Evolutionary conservation across 2,797 vertebrate genomes (phyloP).

Genomic region (Acestrorhynchus altus): DNA sequence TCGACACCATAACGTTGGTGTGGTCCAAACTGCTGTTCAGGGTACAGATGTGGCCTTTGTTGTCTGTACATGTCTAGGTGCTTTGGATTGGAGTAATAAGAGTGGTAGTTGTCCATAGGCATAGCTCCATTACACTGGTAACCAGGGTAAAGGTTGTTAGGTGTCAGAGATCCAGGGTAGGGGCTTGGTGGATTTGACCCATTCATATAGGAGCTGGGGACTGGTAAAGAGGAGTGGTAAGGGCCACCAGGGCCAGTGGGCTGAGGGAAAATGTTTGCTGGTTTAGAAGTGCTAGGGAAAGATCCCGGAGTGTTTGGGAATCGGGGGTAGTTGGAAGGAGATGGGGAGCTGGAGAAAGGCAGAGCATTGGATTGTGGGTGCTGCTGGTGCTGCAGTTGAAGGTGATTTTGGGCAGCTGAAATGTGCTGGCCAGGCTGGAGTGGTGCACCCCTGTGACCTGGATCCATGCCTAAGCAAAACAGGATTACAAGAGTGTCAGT

Average conservation of each 20-base stretch:
- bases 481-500: background rate
- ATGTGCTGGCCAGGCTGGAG: conserved; percentile 70
- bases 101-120: conserved; percentile 84
- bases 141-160: conserved; percentile 81
- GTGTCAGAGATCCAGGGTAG: conserved; percentile 78
- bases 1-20: conserved; percentile 84
- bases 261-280: conserved; percentile 79
- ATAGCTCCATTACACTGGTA: conserved; percentile 91
- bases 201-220: conserved; percentile 85
- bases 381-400: conserved; percentile 69
- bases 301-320: conserved; percentile 78
- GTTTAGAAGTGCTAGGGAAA: conserved; percentile 84
- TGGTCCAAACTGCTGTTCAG: conserved; percentile 85
- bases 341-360: conserved; percentile 80
- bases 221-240: conserved; percentile 82
- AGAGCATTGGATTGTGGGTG: conserved; percentile 78
- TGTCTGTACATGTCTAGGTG: conserved; percentile 87
- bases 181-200: conserved; percentile 81
- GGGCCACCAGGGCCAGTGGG: conserved; percentile 78
- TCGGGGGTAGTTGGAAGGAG: conserved; percentile 80
- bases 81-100: conserved; percentile 87
- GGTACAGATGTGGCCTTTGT: conserved; percentile 85
- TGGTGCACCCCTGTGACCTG: conserved; percentile 65
- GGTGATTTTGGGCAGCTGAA: conserved; percentile 66
- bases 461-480: conserved; percentile 56